Percentiles rank a stretch among this genome's conserved stretches.
These are phyloP conservation scores for Danaus chrysippus DNA, from an alignment of 2,888 invertebrate genomes.

Conservation along the genomic window DNA sequence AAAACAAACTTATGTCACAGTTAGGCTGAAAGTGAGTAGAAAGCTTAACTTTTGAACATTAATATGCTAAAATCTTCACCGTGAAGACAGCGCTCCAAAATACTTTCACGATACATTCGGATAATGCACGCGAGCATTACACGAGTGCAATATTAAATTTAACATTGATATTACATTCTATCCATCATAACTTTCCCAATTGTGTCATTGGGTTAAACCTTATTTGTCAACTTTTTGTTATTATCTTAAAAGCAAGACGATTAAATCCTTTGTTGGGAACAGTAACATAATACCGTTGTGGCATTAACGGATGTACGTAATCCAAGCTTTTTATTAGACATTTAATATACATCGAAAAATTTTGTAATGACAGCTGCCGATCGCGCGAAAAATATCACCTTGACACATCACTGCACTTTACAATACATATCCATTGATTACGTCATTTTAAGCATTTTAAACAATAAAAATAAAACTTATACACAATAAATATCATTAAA, in stretches of 20 bases:
- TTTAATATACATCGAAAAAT: conserved; percentile 48
- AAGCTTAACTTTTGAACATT: conserved; percentile 61
- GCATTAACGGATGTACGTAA: conserved; percentile 37
- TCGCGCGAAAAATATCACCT: conserved; percentile 46
- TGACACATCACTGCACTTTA: conserved; percentile 36
- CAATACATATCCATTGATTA: conserved; percentile 18
- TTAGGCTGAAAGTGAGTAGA: conserved; percentile 54
- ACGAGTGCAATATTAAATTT: conserved; percentile 57
- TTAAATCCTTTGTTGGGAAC: neutral
- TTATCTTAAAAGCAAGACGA: neutral
- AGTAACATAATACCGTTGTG: conserved; percentile 34
- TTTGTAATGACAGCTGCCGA: conserved; percentile 52
- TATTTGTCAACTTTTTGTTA: neutral
- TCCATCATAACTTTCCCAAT: neutral
- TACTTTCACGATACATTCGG: conserved; percentile 70
- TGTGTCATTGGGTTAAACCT: neutral
- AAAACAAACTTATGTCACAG: conserved; percentile 43
- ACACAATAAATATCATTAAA: conserved; percentile 52
- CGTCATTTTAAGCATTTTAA: conserved; percentile 27
- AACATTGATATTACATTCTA: conserved; percentile 24
- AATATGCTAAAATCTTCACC: conserved; percentile 71
- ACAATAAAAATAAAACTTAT: conserved; percentile 48
- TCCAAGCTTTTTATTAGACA: conserved; percentile 39
- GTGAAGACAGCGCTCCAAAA: conserved; percentile 66
- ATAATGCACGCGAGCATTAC: conserved; percentile 64